Conservation (phyloP, 1,140 invertebrate species). For the Pectinophora gossypiella region DNA sequence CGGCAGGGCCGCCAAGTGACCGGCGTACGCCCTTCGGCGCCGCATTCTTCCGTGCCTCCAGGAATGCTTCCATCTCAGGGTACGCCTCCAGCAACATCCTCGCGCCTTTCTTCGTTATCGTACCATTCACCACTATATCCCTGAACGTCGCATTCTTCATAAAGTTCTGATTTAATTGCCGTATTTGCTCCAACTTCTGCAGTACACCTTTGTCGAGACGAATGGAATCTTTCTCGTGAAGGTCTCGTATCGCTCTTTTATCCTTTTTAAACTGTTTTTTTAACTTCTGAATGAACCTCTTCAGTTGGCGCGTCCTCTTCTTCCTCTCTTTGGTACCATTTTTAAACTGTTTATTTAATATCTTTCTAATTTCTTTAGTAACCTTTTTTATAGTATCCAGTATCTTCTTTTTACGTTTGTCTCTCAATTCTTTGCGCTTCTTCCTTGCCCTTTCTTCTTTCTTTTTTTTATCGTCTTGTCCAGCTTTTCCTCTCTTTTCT, state of each 20-base stretch:
- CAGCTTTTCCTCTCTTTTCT: slow-evolving; percentile 32
- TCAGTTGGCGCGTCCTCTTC: slow-evolving; percentile 48
- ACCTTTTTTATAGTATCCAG: slow-evolving; percentile 44
- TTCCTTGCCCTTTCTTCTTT: slow-evolving; percentile 23
- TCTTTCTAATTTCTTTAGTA: slow-evolving; percentile 45
- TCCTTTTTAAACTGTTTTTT: slow-evolving; percentile 54
- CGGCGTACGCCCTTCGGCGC: background rate
- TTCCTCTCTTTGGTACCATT: slow-evolving; percentile 45
- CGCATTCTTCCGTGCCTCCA: slow-evolving; percentile 8
- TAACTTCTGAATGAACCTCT: slow-evolving; percentile 48
- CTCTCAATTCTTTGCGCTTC: slow-evolving; percentile 33
- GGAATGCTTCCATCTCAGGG: slow-evolving; percentile 32
- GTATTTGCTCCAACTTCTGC: slow-evolving; percentile 38
- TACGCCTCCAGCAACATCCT: slow-evolving; percentile 37
- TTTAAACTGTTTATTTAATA: slow-evolving; percentile 41
- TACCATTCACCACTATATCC: slow-evolving; percentile 45
- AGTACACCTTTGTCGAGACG: slow-evolving; percentile 38
- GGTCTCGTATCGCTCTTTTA: slow-evolving; percentile 37
- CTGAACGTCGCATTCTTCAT: slow-evolving; percentile 46
- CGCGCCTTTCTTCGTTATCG: slow-evolving; percentile 27
- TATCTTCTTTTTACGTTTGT: slow-evolving; percentile 46
- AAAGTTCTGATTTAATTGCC: slow-evolving; percentile 35
- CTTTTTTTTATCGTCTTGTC: slow-evolving; percentile 27
- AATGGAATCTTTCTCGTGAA: slow-evolving; percentile 42
- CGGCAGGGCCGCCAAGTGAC: no score